phyloP scores from a whole-genome alignment of 2,797 vertebrate genomes.

The Simalia tracyae region DNA sequence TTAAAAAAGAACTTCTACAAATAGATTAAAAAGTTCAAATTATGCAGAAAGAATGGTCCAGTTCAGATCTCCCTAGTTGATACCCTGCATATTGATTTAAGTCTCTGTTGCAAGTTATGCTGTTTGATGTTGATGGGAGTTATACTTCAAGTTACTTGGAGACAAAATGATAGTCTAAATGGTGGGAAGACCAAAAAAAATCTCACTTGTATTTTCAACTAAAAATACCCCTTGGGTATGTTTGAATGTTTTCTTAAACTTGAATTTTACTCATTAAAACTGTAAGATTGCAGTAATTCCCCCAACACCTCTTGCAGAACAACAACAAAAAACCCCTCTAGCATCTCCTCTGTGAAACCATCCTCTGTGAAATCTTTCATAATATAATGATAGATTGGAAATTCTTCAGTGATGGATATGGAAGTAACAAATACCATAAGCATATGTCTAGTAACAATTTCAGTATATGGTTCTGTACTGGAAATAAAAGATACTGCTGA shows the following conservation, averaged over 20 bases:
- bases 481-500: background rate
- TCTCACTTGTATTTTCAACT: background rate
- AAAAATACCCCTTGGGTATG: background rate
- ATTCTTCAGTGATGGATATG: background rate
- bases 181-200: background rate
- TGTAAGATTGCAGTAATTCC: background rate
- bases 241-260: background rate
- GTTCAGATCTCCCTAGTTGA: background rate
- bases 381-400: background rate
- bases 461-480: background rate
- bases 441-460: background rate
- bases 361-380: background rate
- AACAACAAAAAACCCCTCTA: background rate
- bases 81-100: background rate
- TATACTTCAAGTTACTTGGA: background rate
- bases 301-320: background rate
- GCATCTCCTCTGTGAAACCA: background rate
- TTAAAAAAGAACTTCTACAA: background rate
- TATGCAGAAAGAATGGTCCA: background rate
- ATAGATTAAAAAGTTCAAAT: background rate
- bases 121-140: background rate
- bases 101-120: background rate
- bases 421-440: slow-evolving; percentile 24
- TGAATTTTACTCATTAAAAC: background rate
- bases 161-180: background rate